Evolutionary conservation across 2,888 invertebrate genomes (phyloP), one percentile per base, ranked within the genome.

Genomic region (Eupithecia subfuscata): DNA sequence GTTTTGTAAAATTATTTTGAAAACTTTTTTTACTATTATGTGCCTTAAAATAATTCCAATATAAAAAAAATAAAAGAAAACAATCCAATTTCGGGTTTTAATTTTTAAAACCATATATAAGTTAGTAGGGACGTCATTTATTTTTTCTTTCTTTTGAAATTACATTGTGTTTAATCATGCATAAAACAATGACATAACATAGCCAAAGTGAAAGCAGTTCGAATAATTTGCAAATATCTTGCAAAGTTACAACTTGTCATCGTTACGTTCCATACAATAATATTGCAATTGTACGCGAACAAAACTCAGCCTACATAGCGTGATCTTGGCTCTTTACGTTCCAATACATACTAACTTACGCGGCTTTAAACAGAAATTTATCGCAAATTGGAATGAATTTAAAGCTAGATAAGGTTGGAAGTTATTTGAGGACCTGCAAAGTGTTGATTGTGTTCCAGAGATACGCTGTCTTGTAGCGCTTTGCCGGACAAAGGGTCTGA

Each of bases 251-350:
- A 88, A 84, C 78, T 87, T 91, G 91, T 92, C 92, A 91, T 89
- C 87, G 84, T 83, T 82, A 84, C 85, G 88, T 89, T 89, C 85
- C 86, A 79, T 89, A 87, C 88, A 85, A 85, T 76, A 82, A 76
- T 80, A 80, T 86, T 87, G 91, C 89, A 90, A 91, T 91, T 91
- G 92, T 91, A 84, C 85, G 84, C 87, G 82, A 80, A 80, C 83
- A 85, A 86, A 88, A 88, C 86, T 86, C 86, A 87, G 86, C 86
- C 86, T 86, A 88, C 86, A 81, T 85, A 87, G 90, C 89, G 90
- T 91, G 91, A 91, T 91, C 88, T 87, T 88, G 89, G 89, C 91
- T 90, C 90, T 90, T 89, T 91, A 88, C 86, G 90, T 89, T 84
- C 82, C 82, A 82, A 78, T 69, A 83, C 85, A 84, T 82, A 75